Evolutionary conservation across 2,797 vertebrate species (phyloP).

Genomic region (Oreochromis mossambicus): DNA sequence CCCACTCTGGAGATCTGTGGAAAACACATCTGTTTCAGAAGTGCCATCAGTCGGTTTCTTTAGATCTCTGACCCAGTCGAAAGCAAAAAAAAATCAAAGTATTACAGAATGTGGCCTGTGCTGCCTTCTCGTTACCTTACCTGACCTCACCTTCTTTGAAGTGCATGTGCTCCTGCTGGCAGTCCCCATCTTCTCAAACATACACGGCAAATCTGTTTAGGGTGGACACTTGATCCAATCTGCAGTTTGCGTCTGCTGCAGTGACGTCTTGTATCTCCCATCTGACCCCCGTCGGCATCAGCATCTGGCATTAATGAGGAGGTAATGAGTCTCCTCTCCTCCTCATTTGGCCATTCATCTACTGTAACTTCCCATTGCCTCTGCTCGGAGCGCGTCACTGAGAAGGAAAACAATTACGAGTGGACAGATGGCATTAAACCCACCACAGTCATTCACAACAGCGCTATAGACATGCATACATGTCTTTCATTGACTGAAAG

Average conservation of each 20-base stretch:
- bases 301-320: slow-evolving; percentile 71
- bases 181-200: slow-evolving; percentile 42
- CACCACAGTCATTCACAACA: slow-evolving; percentile 7
- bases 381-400: not conserved
- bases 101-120: not conserved
- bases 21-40: slow-evolving; percentile 22
- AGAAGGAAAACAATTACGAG: slow-evolving; percentile 48
- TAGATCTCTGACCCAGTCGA: not conserved
- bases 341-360: slow-evolving; percentile 58
- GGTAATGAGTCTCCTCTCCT: slow-evolving; percentile 67
- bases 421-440: slow-evolving; percentile 30
- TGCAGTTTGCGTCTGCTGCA: slow-evolving; percentile 58
- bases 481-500: not conserved
- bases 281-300: slow-evolving; percentile 47
- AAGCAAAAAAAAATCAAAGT: not conserved
- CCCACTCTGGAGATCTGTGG: slow-evolving; percentile 13
- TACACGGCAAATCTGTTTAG: slow-evolving; percentile 63
- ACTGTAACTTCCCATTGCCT: slow-evolving; percentile 42
- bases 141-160: slow-evolving; percentile 7
- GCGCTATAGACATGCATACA: not conserved
- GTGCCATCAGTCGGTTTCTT: not conserved
- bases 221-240: slow-evolving; percentile 67
- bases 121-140: slow-evolving; percentile 5
- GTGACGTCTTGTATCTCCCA: slow-evolving; percentile 48
- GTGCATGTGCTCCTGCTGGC: not conserved